Base-by-base conservation (phyloP, 2,113 vertebrate genomes). In the Hemichromis elongatus region DNA sequence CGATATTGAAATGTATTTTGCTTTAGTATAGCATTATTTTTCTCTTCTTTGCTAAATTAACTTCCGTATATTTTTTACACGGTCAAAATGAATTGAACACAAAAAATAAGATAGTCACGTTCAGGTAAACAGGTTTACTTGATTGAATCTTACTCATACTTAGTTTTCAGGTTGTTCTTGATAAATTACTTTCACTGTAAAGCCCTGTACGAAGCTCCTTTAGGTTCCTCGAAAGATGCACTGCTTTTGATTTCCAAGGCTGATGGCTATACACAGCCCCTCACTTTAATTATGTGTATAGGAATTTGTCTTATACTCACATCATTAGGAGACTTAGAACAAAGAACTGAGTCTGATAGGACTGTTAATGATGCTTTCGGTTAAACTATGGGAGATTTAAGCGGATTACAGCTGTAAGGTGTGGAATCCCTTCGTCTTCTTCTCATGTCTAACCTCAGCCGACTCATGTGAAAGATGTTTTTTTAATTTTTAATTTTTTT, bases 1-100 rank as follows among this genome's bases (percentile, higher is more conserved):
- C 0, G 0, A 59, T 4, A 59, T 4, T 59, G 2, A 59, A 59
- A 33, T 10, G 56, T 30, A 1, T 59, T 59, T 0, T 59, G 28
- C 56, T 19, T 19, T 59, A 59, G 28, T 33, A 0, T 59, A 59
- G 2, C 56, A 59, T 59, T 59, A 19, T 10, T 19, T 59, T 59
- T 19, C 16, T 59, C 14, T 33, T 10, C 10, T 0, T 19, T 59
- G 28, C 3, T 33, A 59, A 19, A 33, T 59, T 0, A 59, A 59
- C 33, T 59, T 59, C 57, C 33, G 28, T 59, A 6, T 59, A 11
- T 59, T 59, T 28, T 59, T 59, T 59, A 59, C 3, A 59, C 33
- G 57, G 33, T 4, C 2, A 59, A 59, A 59, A 33, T 59, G 33
- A 37, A 37, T 37, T 9, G 35, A 37, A 3, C 33, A 33, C 56